phyloP scores from a whole-genome alignment of 1,140 invertebrate species.

The Piezodorus guildinii region DNA sequence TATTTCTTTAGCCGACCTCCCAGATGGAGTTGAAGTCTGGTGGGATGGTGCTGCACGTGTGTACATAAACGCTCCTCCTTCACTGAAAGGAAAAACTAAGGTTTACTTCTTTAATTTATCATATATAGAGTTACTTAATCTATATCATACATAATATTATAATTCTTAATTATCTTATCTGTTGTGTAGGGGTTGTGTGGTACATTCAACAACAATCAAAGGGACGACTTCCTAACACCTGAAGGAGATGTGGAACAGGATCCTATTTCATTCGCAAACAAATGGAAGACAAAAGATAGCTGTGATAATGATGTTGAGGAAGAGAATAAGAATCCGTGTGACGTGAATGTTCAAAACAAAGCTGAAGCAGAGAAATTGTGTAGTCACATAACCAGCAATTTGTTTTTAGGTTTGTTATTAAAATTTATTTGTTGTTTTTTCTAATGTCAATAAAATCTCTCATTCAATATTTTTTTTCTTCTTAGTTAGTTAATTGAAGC shows the following conservation, averaged over 20 bases:
- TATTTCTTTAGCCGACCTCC: conserved; percentile 47
- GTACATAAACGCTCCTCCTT: conserved; percentile 66
- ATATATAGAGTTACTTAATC: neutral
- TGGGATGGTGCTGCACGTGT: conserved; percentile 72
- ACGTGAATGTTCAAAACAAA: conserved; percentile 54
- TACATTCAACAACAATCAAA: conserved; percentile 74
- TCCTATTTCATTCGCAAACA: conserved; percentile 66
- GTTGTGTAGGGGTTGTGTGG: conserved; percentile 63
- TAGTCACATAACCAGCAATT: conserved; percentile 49
- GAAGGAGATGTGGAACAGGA: conserved; percentile 70
- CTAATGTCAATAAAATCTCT: no score
- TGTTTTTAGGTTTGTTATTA: conserved; percentile 45
- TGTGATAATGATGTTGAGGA: conserved; percentile 44
- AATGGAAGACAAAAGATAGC: conserved; percentile 70
- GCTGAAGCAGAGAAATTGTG: conserved; percentile 55
- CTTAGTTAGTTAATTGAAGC: no score
- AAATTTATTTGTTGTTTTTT: no score
- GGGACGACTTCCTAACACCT: conserved; percentile 78
- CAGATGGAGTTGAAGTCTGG: conserved; percentile 64
- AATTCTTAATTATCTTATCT: no score
- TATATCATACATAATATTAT: no score
- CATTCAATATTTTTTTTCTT: no score
- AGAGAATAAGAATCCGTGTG: conserved; percentile 51
- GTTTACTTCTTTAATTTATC: conserved; percentile 18
- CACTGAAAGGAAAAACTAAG: conserved; percentile 46